Conservation (phyloP, 2,888 invertebrate species). For the Pseudoips prasinana region DNA sequence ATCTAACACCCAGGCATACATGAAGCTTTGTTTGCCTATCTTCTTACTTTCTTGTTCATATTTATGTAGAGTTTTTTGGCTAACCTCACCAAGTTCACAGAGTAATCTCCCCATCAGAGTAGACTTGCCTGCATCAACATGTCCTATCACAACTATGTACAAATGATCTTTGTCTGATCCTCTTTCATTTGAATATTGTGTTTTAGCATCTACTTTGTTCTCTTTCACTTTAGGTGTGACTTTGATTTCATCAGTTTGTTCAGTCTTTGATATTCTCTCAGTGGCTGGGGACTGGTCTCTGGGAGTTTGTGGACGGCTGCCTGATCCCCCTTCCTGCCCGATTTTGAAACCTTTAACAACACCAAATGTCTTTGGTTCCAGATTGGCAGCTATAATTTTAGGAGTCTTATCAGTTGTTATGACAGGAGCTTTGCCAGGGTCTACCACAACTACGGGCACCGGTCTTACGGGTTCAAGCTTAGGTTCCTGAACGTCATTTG, state of each 20-base stretch:
- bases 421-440: constrained; percentile 50
- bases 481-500: constrained; percentile 36
- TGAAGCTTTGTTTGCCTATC: constrained; percentile 98
- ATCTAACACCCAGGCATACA: constrained; percentile 99
- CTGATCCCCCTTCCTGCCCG: constrained; percentile 41
- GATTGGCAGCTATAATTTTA: constrained; percentile 66
- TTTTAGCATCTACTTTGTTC: constrained; percentile 80
- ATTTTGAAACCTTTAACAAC: constrained; percentile 84
- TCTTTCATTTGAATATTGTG: constrained; percentile 87
- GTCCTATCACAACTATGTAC: constrained; percentile 96
- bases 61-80: constrained; percentile 95
- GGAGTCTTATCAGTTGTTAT: constrained; percentile 47
- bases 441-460: constrained; percentile 42
- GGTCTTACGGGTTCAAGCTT: constrained; percentile 41
- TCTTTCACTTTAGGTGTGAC: constrained; percentile 70
- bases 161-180: constrained; percentile 92
- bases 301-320: constrained; percentile 78
- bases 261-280: constrained; percentile 74
- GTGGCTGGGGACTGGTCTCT: constrained; percentile 86
- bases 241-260: constrained; percentile 65
- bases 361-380: constrained; percentile 62
- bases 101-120: constrained; percentile 98
- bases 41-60: constrained; percentile 99
- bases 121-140: constrained; percentile 98
- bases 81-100: constrained; percentile 92